Percentiles rank a stretch among this genome's conserved stretches.
Conservation (phyloP, 2,888 invertebrate genomes). For the Drosophila borborema region DNA sequence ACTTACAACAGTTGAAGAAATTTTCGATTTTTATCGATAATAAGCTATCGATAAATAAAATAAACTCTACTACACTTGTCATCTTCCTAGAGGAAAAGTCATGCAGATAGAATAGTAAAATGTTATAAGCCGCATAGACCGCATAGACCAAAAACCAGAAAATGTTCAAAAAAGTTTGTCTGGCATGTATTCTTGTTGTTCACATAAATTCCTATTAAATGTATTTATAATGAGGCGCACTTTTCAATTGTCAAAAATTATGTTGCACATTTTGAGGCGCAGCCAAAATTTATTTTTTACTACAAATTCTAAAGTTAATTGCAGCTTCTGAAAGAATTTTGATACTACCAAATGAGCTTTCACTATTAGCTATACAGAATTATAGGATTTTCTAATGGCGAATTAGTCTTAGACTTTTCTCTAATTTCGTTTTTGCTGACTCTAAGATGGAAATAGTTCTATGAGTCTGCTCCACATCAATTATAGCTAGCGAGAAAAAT, state of each 20-base stretch:
- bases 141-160: constrained; percentile 31
- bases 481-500: too few relatives aligned
- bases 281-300: not conserved
- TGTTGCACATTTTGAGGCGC: constrained; percentile 23
- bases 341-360: too few relatives aligned
- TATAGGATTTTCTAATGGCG: too few relatives aligned
- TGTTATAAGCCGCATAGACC: constrained; percentile 14
- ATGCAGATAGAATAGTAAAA: not conserved
- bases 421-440: too few relatives aligned
- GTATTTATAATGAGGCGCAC: constrained; percentile 11
- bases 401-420: too few relatives aligned
- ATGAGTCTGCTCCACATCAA: too few relatives aligned
- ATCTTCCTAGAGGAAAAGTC: constrained; percentile 1
- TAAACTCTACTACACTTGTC: not conserved
- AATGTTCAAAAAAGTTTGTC: constrained; percentile 26
- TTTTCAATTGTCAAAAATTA: not conserved
- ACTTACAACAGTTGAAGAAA: too few relatives aligned
- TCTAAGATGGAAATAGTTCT: too few relatives aligned
- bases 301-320: not conserved
- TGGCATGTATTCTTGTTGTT: constrained; percentile 9
- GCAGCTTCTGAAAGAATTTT: not conserved
- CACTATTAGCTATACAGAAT: too few relatives aligned
- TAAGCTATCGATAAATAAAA: too few relatives aligned
- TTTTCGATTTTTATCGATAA: too few relatives aligned
- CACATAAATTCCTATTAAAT: constrained; percentile 18